Percentiles rank a stretch among this genome's conserved stretches.
phyloP scores from a whole-genome alignment of 2,113 vertebrate species.

The Zosterops lateralis region DNA sequence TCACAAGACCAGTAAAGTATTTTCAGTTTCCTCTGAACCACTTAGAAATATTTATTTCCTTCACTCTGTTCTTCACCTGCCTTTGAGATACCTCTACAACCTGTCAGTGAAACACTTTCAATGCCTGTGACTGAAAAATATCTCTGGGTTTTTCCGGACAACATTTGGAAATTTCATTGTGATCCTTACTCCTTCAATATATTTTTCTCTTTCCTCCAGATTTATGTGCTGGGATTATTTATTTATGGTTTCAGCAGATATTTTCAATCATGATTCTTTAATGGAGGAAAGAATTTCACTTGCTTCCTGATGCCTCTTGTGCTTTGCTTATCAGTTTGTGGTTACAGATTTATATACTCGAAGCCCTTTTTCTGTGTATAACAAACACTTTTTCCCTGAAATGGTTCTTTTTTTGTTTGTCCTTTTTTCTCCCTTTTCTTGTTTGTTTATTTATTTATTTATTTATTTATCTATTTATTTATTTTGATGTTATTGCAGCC shows the following conservation, averaged over 20 bases:
- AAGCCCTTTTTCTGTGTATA: not conserved
- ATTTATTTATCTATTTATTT: not conserved
- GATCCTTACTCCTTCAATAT: not conserved
- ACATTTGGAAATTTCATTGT: not conserved
- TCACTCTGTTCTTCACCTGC: not conserved
- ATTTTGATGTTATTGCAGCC: not conserved
- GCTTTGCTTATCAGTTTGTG: not conserved
- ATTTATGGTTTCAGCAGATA: not conserved
- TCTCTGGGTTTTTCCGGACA: not conserved
- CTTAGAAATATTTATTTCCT: not conserved
- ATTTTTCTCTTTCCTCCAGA: not conserved
- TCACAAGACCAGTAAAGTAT: not conserved
- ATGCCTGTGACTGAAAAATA: not conserved
- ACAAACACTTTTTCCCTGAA: not conserved
- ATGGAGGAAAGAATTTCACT: not conserved
- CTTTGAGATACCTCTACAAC: not conserved
- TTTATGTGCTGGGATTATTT: not conserved
- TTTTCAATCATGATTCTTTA: not conserved
- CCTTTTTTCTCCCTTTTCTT: fast-evolving
- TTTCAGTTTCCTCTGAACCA: not conserved
- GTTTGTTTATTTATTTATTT: not conserved
- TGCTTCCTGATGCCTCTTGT: not conserved
- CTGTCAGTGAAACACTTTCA: not conserved
- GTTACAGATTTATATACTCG: not conserved
- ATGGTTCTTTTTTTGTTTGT: not conserved